A percentile compares a stretch with the other conserved stretches of the same genome.
phyloP scores from a whole-genome alignment of 2,113 vertebrate genomes.

The Benitochromis conjunctus region DNA sequence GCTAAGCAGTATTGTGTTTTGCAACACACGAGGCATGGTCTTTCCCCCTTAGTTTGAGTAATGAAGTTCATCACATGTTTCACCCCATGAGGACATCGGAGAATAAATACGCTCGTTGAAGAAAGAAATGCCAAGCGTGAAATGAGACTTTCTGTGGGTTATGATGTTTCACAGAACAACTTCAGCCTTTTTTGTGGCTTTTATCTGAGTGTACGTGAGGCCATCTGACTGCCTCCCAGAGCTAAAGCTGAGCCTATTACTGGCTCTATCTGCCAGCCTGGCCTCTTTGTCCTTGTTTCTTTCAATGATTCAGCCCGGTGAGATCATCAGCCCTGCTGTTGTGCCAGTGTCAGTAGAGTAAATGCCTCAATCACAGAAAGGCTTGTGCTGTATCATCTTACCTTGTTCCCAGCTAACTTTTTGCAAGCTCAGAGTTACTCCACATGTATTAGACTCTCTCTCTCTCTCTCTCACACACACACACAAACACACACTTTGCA shows the following conservation, averaged over 20 bases:
- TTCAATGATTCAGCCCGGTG: background rate
- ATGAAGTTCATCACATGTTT: slow-evolving; percentile 6
- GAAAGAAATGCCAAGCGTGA: background rate
- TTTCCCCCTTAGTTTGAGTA: background rate
- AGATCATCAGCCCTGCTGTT: slow-evolving; percentile 8
- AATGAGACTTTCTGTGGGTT: background rate
- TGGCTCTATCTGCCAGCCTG: background rate
- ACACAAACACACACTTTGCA: background rate
- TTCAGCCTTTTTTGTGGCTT: background rate
- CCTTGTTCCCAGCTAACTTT: slow-evolving; percentile 10
- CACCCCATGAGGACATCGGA: background rate
- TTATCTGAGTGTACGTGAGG: background rate
- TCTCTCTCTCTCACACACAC: accelerated
- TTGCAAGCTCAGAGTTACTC: background rate
- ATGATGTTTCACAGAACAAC: background rate
- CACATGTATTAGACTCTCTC: background rate
- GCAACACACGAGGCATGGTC: background rate
- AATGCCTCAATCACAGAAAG: background rate
- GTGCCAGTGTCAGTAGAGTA: background rate
- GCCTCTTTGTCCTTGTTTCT: background rate
- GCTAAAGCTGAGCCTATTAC: background rate
- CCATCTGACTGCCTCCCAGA: background rate
- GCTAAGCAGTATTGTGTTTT: background rate
- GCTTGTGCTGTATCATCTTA: slow-evolving; percentile 8
- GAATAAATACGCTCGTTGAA: slow-evolving; percentile 10